Percentiles rank a stretch among this genome's conserved stretches.
Evolutionary conservation across 2,113 vertebrate genomes (phyloP).

Genomic region (Scalopus aquaticus): DNA sequence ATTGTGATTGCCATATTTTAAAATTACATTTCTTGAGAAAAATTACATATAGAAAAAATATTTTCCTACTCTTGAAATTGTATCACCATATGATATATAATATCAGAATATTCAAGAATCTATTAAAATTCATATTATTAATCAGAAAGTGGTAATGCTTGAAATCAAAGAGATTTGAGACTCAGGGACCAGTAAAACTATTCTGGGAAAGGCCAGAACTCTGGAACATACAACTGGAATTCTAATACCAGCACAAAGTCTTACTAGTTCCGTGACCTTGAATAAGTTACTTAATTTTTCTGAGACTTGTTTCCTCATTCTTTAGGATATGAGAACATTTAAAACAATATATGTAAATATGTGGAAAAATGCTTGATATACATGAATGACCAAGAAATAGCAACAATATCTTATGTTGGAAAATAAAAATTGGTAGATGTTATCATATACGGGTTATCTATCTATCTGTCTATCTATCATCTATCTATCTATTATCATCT

Average conservation of each 20-base stretch:
- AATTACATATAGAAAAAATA: not conserved
- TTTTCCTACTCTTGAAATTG: not conserved
- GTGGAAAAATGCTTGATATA: not conserved
- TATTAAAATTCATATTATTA: not conserved
- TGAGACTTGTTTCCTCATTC: not conserved
- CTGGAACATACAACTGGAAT: not conserved
- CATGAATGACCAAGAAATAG: not conserved
- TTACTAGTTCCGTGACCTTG: not conserved
- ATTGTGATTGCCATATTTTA: not conserved
- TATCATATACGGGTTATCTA: not conserved
- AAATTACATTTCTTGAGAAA: not conserved
- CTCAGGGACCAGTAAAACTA: not conserved
- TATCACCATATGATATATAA: not conserved
- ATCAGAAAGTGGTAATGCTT: not conserved
- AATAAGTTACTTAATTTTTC: not conserved
- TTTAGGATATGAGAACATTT: not conserved
- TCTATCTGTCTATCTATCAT: too few species aligned
- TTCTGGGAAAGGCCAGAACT: not conserved
- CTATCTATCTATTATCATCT: not conserved
- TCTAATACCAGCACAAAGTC: not conserved
- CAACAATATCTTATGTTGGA: not conserved
- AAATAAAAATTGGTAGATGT: not conserved
- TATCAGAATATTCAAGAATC: not conserved
- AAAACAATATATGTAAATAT: not conserved
- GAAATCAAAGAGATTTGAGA: not conserved